A percentile compares a stretch with the other conserved stretches of the same genome.
Conservation (phyloP, 2,888 invertebrate species). For the Thysanoteuthis rhombus region DNA sequence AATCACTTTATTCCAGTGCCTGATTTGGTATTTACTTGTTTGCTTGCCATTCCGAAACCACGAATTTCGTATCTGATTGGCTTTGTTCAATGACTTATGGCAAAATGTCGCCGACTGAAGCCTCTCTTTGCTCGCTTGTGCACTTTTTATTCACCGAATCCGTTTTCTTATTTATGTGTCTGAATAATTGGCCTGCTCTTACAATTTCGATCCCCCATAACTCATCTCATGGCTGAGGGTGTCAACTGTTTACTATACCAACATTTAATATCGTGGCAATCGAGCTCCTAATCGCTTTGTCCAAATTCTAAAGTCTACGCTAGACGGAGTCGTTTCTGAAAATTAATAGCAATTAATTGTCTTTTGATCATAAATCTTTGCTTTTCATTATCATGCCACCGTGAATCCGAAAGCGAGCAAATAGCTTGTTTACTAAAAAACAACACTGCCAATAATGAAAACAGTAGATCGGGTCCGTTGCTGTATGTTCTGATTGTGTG, state of each 20-base stretch:
- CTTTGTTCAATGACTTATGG: no score
- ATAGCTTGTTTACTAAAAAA: no score
- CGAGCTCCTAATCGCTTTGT: not conserved
- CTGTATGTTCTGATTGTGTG: no score
- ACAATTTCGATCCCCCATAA: not conserved
- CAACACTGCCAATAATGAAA: no score
- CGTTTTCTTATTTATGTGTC: not conserved
- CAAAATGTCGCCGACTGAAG: no score
- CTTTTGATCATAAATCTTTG: not conserved
- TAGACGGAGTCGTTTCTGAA: not conserved
- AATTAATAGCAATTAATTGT: conserved; percentile 12
- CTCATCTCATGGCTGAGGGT: not conserved
- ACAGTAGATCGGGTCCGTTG: no score
- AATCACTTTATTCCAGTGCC: no score
- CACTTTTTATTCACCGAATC: not conserved
- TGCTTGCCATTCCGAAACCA: no score
- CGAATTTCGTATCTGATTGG: no score
- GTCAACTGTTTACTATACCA: not conserved
- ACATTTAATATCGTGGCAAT: not conserved
- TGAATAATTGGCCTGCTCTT: not conserved
- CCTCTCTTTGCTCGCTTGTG: not conserved
- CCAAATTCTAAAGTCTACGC: not conserved
- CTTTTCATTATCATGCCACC: not conserved
- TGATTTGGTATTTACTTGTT: no score
- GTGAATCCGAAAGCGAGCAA: not conserved